These are phyloP conservation scores for Catamblyrhynchus diadema DNA, from an alignment of 2,797 vertebrate genomes.

Conservation along the genomic window DNA sequence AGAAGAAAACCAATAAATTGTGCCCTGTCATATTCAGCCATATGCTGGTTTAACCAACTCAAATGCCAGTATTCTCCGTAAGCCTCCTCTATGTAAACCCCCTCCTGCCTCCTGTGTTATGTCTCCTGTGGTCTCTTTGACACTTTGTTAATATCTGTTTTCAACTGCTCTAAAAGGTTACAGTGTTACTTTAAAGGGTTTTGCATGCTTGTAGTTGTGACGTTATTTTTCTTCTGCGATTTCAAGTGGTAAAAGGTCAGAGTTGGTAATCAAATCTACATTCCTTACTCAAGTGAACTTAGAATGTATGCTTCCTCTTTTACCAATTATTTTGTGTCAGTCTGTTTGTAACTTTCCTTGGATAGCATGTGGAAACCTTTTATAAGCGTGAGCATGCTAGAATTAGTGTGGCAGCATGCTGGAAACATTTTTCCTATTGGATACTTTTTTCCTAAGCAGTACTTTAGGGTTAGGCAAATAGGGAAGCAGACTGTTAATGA, in stretches of 20 bases:
- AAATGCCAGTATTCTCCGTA: neutral
- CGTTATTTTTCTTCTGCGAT: neutral
- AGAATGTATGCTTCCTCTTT: neutral
- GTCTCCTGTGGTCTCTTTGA: neutral
- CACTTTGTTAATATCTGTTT: neutral
- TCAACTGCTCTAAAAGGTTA: neutral
- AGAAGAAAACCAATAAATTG: neutral
- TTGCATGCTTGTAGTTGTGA: neutral
- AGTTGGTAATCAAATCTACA: neutral
- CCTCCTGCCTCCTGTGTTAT: neutral
- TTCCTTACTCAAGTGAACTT: neutral
- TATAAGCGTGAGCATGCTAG: neutral
- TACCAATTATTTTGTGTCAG: neutral
- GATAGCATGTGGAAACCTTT: neutral
- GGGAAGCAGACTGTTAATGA: neutral
- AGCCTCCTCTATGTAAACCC: neutral
- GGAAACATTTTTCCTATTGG: neutral
- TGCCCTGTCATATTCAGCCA: rapidly evolving
- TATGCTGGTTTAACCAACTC: neutral
- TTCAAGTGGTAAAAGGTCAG: neutral
- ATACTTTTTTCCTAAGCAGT: neutral
- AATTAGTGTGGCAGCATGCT: neutral
- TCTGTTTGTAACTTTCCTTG: neutral
- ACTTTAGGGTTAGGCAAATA: neutral
- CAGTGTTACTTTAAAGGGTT: neutral